These are phyloP conservation scores for Dreissena polymorpha DNA, from an alignment of 1,140 invertebrate genomes.

Conservation along the genomic window DNA sequence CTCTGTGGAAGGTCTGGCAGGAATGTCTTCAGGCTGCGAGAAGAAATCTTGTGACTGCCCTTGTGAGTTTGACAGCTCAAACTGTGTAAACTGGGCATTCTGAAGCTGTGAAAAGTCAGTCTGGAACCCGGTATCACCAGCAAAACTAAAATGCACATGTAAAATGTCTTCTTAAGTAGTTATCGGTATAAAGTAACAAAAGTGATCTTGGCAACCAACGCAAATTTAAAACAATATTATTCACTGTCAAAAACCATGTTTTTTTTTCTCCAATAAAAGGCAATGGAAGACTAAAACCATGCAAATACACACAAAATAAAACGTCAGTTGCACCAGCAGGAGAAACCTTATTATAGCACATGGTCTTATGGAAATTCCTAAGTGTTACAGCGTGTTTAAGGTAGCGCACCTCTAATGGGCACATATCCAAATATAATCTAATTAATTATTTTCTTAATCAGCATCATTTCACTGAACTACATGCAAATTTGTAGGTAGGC, in stretches of 20 bases:
- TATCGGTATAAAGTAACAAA: neutral
- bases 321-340: too few species aligned
- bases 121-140: neutral
- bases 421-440: too few species aligned
- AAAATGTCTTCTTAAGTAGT: neutral
- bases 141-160: neutral
- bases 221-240: neutral
- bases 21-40: slow-evolving; percentile 15
- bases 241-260: neutral
- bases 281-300: too few species aligned
- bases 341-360: too few species aligned
- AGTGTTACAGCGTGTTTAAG: too few species aligned
- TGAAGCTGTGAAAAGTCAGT: slow-evolving; percentile 54
- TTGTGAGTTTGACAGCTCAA: slow-evolving; percentile 29
- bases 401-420: too few species aligned
- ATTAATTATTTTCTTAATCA: too few species aligned
- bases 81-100: slow-evolving; percentile 52
- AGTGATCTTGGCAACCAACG: neutral
- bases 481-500: too few species aligned
- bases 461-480: too few species aligned
- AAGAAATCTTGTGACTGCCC: slow-evolving; percentile 43
- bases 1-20: neutral
- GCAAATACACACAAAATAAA: too few species aligned
- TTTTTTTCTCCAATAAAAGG: too few species aligned
- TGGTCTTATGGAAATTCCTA: too few species aligned